A percentile compares a stretch with the other conserved stretches of the same genome.
phyloP scores from a whole-genome alignment of 2,113 vertebrate genomes.

The Leptodactylus fuscus region DNA sequence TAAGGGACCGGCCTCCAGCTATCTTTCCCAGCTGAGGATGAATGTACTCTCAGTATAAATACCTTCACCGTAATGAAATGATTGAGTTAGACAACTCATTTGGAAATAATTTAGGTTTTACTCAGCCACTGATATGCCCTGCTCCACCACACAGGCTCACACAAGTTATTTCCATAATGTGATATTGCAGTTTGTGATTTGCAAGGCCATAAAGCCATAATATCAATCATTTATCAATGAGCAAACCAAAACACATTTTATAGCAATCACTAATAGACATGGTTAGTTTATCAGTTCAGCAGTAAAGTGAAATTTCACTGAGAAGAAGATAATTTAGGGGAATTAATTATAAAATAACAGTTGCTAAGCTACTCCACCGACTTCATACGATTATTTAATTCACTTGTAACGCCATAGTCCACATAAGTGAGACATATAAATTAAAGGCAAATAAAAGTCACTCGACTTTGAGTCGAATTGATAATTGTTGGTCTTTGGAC shows the following conservation, averaged over 20 bases:
- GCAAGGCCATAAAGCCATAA: constrained; percentile 45
- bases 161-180: constrained; percentile 39
- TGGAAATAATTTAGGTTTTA: constrained; percentile 29
- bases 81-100: constrained; percentile 47
- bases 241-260: constrained; percentile 32
- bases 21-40: constrained; percentile 12
- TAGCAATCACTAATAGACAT: constrained; percentile 32
- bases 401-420: not conserved
- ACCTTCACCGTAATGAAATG: constrained; percentile 38
- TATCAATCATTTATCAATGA: constrained; percentile 49
- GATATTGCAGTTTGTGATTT: constrained; percentile 33
- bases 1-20: constrained; percentile 26
- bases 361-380: constrained; percentile 4
- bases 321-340: constrained; percentile 28
- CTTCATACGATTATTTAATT: constrained; percentile 45
- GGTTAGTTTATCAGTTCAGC: constrained; percentile 39
- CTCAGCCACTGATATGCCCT: constrained; percentile 18
- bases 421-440: constrained; percentile 8
- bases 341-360: constrained; percentile 49
- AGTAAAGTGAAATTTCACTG: constrained; percentile 25
- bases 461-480: constrained; percentile 15
- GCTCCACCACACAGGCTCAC: constrained; percentile 16
- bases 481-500: constrained; percentile 31
- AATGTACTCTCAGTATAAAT: constrained; percentile 41
- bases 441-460: constrained; percentile 42